These are phyloP conservation scores for Opisthocomus hoazin DNA, from an alignment of 2,113 vertebrate species.

Conservation along the genomic window DNA sequence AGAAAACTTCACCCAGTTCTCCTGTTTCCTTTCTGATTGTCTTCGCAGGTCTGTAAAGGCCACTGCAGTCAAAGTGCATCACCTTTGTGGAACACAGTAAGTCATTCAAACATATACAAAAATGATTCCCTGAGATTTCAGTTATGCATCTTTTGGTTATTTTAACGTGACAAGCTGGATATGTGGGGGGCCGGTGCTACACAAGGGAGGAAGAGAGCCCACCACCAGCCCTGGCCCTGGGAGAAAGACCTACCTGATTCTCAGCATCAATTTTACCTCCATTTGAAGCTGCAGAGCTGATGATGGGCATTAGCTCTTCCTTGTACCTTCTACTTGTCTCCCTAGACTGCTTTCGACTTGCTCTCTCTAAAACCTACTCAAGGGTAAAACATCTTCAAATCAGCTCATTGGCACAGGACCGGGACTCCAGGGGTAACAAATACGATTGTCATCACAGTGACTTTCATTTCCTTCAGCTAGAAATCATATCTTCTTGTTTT, in stretches of 20 bases:
- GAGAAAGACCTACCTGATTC: background rate
- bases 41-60: background rate
- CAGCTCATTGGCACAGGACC: background rate
- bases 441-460: fast-evolving
- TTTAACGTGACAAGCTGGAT: background rate
- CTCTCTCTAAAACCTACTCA: background rate
- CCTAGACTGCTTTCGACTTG: background rate
- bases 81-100: background rate
- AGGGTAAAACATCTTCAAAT: background rate
- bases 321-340: background rate
- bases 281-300: background rate
- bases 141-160: background rate
- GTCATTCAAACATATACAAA: background rate
- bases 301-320: background rate
- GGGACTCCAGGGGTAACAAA: background rate
- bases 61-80: background rate
- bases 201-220: background rate
- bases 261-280: background rate
- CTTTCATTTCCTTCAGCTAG: background rate
- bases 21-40: background rate
- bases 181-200: background rate
- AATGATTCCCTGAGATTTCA: background rate
- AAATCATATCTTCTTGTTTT: background rate
- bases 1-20: background rate
- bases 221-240: background rate